Evolutionary conservation across 2,888 invertebrate genomes (phyloP).

Genomic region (Adineta ricciae): DNA sequence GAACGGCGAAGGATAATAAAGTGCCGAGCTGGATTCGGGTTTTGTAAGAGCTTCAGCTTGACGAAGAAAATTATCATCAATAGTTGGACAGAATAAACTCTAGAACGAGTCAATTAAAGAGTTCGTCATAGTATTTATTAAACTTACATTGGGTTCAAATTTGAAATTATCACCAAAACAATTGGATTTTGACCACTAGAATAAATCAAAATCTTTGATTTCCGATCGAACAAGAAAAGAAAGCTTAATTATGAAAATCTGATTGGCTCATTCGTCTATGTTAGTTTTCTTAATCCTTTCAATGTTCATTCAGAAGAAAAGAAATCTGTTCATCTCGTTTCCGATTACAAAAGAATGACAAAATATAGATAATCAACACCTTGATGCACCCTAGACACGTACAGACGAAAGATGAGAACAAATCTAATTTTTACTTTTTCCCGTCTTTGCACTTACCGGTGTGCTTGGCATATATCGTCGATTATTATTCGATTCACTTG

Average conservation of each 20-base stretch:
- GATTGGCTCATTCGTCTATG: background rate
- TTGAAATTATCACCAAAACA: conserved; percentile 33
- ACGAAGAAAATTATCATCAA: conserved; percentile 31
- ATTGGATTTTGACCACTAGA: conserved; percentile 30
- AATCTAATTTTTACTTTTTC: background rate
- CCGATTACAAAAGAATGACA: background rate
- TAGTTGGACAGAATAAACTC: conserved; percentile 19
- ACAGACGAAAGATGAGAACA: background rate
- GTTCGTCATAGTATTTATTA: background rate
- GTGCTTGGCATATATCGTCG: conserved; percentile 2
- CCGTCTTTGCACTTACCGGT: background rate
- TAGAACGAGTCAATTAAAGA: background rate
- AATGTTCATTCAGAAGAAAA: background rate
- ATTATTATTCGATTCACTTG: background rate
- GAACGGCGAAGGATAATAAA: conserved; percentile 17
- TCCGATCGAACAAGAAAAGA: background rate
- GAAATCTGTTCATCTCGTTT: background rate
- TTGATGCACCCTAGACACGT: background rate
- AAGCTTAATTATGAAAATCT: background rate
- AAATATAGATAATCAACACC: background rate
- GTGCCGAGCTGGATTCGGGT: conserved; percentile 16
- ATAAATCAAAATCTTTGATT: background rate
- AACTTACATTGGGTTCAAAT: conserved; percentile 27
- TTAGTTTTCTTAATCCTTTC: background rate
- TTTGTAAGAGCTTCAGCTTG: conserved; percentile 28